Evolutionary conservation across 2,113 vertebrate genomes (phyloP), one percentile per base, ranked within the genome.

Genomic region (Macrotis lagotis): DNA sequence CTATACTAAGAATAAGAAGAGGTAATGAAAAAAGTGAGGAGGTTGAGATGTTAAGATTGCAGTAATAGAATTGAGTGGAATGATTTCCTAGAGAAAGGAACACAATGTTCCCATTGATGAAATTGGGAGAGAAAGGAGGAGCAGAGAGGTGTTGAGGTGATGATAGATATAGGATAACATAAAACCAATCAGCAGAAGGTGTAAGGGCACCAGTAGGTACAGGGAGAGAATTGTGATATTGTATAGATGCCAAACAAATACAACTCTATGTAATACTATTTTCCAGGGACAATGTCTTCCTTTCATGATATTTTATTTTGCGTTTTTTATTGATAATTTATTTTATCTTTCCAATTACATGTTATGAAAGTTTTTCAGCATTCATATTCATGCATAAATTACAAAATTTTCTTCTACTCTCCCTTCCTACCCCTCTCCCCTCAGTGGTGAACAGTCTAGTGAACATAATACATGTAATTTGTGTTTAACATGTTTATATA

Each of bases 1-100:
- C 88, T 53, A 11, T 89, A 22, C 52, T 91, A 96, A 96, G 48
- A 97, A 94, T 55, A 95, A 47, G 48, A 93, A 95, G 14, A 91
- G 91, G 51, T 50, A 89, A 74, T 52, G 47, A 93, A 90, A 51
- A 74, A 55, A 91, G 88, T 88, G 91, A 51, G 1, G 51, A 93
- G 28, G 37, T 93, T 0, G 47, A 49, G 14, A 88, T 93, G 51
- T 37, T 93, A 51, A 92, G 12, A 50, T 53, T 96, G 92, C 53
- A 94, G 50, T 26, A 50, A 90, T 11, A 91, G 7, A 91, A 90
- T 31, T 92, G n/a, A n/a, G 9, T 91, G 88, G 9, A 90, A 50
- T 22, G 66, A 28, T 50, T 66, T 95, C 92, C 37, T 31, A 94
- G 50, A 55, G 90, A 55, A 94, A 92, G n/a, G 44, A 8, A 90